A percentile compares a stretch with the other conserved stretches of the same genome.
Evolutionary conservation across 2,113 vertebrate genomes (phyloP).

Genomic region (Fregata magnificens): DNA sequence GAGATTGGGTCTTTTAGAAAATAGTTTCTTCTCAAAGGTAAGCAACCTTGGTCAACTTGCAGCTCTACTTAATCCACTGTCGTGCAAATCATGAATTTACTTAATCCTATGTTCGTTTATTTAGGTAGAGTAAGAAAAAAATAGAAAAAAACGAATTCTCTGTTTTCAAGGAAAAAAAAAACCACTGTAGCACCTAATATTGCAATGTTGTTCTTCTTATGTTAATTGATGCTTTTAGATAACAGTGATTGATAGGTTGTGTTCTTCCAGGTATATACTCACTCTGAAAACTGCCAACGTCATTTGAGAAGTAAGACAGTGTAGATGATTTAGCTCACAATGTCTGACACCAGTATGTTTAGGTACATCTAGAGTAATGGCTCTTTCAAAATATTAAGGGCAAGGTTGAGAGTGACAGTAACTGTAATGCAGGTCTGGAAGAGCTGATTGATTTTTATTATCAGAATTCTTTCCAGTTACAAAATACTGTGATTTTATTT

Average conservation of each 20-base stretch:
- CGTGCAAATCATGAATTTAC: background rate
- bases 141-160: too few species aligned
- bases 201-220: background rate
- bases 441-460: background rate
- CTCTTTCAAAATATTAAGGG: conserved; percentile 15
- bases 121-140: background rate
- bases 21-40: conserved; percentile 59
- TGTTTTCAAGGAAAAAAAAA: background rate
- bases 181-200: background rate
- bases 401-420: background rate
- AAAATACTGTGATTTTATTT: background rate
- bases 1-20: conserved; percentile 52
- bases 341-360: background rate
- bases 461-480: background rate
- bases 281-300: conserved; percentile 30
- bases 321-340: conserved; percentile 12
- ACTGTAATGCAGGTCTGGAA: background rate
- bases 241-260: conserved; percentile 27
- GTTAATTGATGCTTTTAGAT: conserved; percentile 54
- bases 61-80: conserved; percentile 39
- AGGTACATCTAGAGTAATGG: background rate
- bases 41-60: conserved; percentile 49
- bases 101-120: background rate
- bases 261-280: conserved; percentile 43
- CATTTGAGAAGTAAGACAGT: conserved; percentile 27